phyloP scores from a whole-genome alignment of 2,888 invertebrate genomes.

The Phengaris alcon region DNA sequence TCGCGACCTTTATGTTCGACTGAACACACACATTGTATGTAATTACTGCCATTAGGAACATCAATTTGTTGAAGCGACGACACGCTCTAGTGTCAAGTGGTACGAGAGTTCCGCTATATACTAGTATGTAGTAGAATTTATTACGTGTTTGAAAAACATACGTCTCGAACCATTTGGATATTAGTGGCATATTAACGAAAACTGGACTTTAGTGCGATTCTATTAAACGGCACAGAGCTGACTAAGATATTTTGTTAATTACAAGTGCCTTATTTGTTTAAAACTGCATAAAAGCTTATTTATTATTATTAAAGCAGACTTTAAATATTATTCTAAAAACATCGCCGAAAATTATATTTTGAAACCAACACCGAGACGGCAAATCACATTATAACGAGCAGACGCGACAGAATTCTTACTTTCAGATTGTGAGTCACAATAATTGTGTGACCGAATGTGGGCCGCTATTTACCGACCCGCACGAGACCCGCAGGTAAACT shows the following conservation, averaged over 20 bases:
- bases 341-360: background rate
- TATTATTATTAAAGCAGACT: too few species aligned
- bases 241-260: too few species aligned
- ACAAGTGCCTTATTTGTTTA: too few species aligned
- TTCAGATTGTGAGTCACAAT: conserved; percentile 64
- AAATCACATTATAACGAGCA: conserved; percentile 24
- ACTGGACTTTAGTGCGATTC: too few species aligned
- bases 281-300: too few species aligned
- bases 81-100: conserved; percentile 49
- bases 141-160: conserved; percentile 27
- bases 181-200: conserved; percentile 41
- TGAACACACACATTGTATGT: conserved; percentile 67
- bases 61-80: conserved; percentile 65
- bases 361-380: background rate
- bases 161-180: background rate
- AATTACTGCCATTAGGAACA: conserved; percentile 68
- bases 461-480: conserved; percentile 66
- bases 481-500: conserved; percentile 63
- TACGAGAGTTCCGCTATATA: conserved; percentile 54
- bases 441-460: conserved; percentile 66
- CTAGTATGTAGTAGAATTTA: conserved; percentile 52
- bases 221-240: too few species aligned
- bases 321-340: background rate
- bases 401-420: conserved; percentile 45
- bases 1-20: conserved; percentile 64